Conservation (phyloP, 2,113 vertebrate species). For the Oxyura jamaicensis region DNA sequence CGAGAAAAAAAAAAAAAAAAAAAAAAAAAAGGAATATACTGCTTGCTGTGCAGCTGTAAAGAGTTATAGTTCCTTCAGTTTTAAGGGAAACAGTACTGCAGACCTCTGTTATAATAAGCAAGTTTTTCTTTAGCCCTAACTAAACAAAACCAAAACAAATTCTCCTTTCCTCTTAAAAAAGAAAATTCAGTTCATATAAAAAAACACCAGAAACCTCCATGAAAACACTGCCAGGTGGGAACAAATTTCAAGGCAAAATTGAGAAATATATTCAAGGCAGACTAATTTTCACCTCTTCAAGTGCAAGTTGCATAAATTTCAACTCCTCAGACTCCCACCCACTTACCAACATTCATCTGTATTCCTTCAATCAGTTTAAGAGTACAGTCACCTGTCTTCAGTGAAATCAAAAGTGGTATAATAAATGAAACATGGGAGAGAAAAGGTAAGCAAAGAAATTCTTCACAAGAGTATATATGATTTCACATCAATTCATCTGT, state of each 20-base stretch:
- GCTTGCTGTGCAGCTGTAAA: not conserved
- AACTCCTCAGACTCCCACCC: not conserved
- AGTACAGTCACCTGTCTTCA: not conserved
- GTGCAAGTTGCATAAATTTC: slow-evolving; percentile 14
- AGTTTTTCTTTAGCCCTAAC: not conserved
- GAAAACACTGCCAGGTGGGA: not conserved
- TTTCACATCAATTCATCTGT: not conserved
- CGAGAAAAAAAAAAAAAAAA: too few relatives aligned
- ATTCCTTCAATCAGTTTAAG: not conserved
- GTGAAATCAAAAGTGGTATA: not conserved
- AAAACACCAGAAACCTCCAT: not conserved
- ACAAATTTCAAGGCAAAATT: not conserved
- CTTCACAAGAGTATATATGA: not conserved
- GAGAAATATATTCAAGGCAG: not conserved
- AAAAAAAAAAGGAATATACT: not conserved
- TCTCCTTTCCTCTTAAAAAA: not conserved
- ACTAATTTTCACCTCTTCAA: slow-evolving; percentile 22
- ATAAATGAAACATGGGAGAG: not conserved
- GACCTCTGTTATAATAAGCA: not conserved
- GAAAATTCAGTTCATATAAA: not conserved
- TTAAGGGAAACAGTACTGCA: not conserved
- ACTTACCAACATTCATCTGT: not conserved
- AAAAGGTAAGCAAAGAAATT: slow-evolving; percentile 4
- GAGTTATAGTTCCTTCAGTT: not conserved
- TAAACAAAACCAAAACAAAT: not conserved